Evolutionary conservation across 2,888 invertebrate species (phyloP).

Genomic region (Spodoptera exigua): DNA sequence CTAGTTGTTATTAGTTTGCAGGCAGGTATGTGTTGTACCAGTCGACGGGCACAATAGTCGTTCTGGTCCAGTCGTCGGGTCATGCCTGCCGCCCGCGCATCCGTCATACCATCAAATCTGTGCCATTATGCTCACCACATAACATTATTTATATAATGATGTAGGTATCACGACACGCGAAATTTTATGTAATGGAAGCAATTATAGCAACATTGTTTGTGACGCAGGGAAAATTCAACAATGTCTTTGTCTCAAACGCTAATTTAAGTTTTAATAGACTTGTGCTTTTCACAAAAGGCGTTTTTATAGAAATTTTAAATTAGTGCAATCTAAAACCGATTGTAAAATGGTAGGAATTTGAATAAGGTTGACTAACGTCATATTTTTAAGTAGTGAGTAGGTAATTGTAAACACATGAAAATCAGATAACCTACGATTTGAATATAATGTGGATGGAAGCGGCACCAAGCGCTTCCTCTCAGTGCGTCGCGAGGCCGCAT

Average conservation of each 20-base stretch:
- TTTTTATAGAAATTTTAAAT: too few relatives aligned
- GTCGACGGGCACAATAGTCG: constrained; percentile 65
- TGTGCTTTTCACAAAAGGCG: too few relatives aligned
- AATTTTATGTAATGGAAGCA: constrained; percentile 38
- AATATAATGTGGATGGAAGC: neutral
- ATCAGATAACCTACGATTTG: constrained; percentile 2
- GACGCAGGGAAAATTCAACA: too few relatives aligned
- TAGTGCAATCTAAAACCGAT: too few relatives aligned
- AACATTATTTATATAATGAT: constrained; percentile 49
- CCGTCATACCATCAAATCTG: constrained; percentile 68
- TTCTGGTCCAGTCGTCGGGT: constrained; percentile 76
- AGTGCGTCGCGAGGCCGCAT: constrained; percentile 58
- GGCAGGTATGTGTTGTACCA: constrained; percentile 47
- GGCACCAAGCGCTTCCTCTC: constrained; percentile 57
- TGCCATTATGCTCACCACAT: constrained; percentile 53
- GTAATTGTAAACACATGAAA: neutral
- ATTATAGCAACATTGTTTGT: constrained; percentile 17
- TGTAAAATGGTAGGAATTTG: too few relatives aligned
- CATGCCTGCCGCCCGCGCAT: constrained; percentile 72
- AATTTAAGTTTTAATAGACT: too few relatives aligned
- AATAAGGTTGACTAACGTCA: too few relatives aligned
- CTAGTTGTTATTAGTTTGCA: constrained; percentile 22
- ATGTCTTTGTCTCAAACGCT: too few relatives aligned
- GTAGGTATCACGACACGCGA: constrained; percentile 25
- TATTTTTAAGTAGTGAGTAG: neutral